phyloP scores from a whole-genome alignment of 2,113 vertebrate genomes.

The Mormyrus lacerda region DNA sequence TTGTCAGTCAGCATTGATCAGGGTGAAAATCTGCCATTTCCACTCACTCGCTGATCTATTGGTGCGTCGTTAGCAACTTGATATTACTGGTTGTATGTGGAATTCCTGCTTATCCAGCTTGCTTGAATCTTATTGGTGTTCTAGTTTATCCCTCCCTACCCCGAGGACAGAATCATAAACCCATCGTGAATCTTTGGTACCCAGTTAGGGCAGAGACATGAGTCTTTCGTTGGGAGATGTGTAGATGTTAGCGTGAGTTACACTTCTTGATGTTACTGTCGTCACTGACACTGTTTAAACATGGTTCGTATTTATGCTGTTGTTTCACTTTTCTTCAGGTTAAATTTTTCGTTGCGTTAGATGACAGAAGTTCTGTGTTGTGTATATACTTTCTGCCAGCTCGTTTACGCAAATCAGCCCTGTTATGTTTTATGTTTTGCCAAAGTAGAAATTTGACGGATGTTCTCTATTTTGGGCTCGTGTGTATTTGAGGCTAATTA shows the following conservation, averaged over 20 bases:
- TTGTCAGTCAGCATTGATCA: background rate
- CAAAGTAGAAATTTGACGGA: background rate
- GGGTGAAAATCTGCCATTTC: background rate
- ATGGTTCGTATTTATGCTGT: background rate
- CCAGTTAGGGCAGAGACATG: background rate
- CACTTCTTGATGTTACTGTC: background rate
- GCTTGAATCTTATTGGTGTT: background rate
- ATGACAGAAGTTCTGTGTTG: background rate
- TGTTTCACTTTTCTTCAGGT: background rate
- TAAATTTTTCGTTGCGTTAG: background rate
- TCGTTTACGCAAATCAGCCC: background rate
- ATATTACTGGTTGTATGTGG: background rate
- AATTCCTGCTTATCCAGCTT: background rate
- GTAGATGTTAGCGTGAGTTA: background rate
- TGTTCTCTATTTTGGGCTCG: background rate
- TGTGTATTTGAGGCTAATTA: too few relatives aligned
- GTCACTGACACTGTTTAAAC: background rate
- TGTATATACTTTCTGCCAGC: background rate
- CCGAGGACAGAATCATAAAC: background rate
- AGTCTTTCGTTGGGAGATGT: background rate
- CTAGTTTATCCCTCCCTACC: background rate
- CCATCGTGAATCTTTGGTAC: background rate
- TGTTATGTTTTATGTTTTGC: background rate
- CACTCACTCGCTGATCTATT: background rate
- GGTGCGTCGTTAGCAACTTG: background rate